Evolutionary conservation across 35 echinoderm and acorn worm species (phyloP).

Genomic region (Ptychodera flava): DNA sequence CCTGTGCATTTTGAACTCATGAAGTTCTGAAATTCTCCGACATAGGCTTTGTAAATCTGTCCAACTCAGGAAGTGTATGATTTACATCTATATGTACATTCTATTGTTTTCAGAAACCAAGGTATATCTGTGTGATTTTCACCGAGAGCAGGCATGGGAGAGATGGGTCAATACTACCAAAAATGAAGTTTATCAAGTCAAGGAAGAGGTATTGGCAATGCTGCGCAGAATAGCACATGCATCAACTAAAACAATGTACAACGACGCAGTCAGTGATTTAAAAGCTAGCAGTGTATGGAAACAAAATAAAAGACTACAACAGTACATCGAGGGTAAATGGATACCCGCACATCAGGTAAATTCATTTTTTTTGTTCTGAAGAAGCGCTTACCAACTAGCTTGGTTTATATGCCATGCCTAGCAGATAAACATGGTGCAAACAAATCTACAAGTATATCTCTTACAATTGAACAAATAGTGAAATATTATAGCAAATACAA

Average conservation of each 20-base stretch:
- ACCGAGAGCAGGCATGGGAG: conserved; percentile 25
- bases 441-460: too few species aligned
- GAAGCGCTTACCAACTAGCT: too few species aligned
- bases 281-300: conserved; percentile 8
- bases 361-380: too few species aligned
- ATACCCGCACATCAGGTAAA: conserved; percentile 16
- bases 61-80: too few species aligned
- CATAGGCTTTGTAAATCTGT: neutral
- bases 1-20: neutral
- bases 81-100: too few species aligned
- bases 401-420: too few species aligned
- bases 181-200: conserved; percentile 8
- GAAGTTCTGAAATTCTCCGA: neutral
- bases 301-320: neutral
- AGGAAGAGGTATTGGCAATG: neutral
- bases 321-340: conserved; percentile 10
- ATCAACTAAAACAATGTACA: neutral
- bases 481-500: too few species aligned
- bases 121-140: conserved; percentile 26
- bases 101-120: neutral
- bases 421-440: too few species aligned
- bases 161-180: conserved; percentile 19
- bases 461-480: too few species aligned
- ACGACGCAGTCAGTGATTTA: neutral
- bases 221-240: conserved; percentile 11